A percentile compares a stretch with the other conserved stretches of the same genome.
phyloP scores from a whole-genome alignment of 2,888 invertebrate genomes.

The Tachystola acroxantha region DNA sequence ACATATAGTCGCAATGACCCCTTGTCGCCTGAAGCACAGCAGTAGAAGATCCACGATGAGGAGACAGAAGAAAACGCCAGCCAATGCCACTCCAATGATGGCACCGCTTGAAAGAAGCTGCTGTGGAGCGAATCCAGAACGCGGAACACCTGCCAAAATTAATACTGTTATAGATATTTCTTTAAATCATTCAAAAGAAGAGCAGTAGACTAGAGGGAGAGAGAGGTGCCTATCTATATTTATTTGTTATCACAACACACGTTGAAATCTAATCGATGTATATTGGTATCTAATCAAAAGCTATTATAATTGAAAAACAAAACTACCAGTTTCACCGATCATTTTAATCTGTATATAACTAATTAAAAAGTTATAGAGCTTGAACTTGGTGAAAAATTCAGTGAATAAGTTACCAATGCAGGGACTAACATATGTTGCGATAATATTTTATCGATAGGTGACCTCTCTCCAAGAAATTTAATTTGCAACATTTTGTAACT shows the following conservation, averaged over 20 bases:
- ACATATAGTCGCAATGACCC: conserved; percentile 83
- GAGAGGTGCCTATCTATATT: too few relatives aligned
- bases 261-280: neutral
- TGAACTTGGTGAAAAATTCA: too few relatives aligned
- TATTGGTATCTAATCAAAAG: neutral
- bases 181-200: conserved; percentile 20
- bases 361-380: too few relatives aligned
- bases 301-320: too few relatives aligned
- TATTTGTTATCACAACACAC: too few relatives aligned
- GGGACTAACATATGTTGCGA: too few relatives aligned
- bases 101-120: conserved; percentile 83
- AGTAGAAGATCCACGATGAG: conserved; percentile 92
- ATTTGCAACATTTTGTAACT: too few relatives aligned
- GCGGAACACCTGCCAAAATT: conserved; percentile 61
- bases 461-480: too few relatives aligned
- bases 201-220: conserved; percentile 60
- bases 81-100: conserved; percentile 91
- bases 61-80: conserved; percentile 87
- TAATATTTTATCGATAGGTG: too few relatives aligned
- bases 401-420: too few relatives aligned
- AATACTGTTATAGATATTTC: conserved; percentile 18
- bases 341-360: too few relatives aligned
- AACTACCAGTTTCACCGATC: too few relatives aligned
- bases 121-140: conserved; percentile 65
- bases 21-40: conserved; percentile 82